Evolutionary conservation across 2,888 invertebrate species (phyloP).

Genomic region (Drosophila leonis): DNA sequence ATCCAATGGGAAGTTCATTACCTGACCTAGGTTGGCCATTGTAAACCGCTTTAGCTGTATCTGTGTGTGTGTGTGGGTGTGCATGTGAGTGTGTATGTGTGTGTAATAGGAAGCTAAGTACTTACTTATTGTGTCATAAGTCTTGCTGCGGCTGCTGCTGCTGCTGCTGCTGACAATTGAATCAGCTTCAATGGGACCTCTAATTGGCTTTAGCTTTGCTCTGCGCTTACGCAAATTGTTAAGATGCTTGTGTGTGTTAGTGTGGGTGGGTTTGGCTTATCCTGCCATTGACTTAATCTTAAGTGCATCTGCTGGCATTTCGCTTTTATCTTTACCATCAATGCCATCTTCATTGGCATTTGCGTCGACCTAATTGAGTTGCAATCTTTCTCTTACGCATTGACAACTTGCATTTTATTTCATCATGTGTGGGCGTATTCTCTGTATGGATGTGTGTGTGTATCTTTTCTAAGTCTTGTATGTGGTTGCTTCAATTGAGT

Average conservation of each 20-base stretch:
- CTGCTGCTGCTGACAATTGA: constrained; percentile 40
- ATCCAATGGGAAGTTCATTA: constrained; percentile 65
- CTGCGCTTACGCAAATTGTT: constrained; percentile 59
- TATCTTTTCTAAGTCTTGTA: neutral
- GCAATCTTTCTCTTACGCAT: constrained; percentile 19
- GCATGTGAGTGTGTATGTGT: constrained; percentile 20
- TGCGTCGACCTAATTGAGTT: constrained; percentile 62
- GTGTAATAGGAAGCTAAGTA: constrained; percentile 49
- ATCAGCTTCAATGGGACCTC: constrained; percentile 47
- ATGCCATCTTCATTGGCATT: constrained; percentile 62
- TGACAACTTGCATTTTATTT: constrained; percentile 40
- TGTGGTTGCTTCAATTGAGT: constrained; percentile 43
- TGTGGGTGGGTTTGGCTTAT: constrained; percentile 17
- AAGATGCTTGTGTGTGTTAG: neutral
- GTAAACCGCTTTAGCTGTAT: constrained; percentile 22
- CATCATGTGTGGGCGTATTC: constrained; percentile 9
- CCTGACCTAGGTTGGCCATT: constrained; percentile 71
- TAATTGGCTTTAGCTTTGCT: constrained; percentile 63
- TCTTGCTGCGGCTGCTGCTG: constrained; percentile 32
- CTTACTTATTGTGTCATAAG: constrained; percentile 29
- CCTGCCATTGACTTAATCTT: constrained; percentile 15
- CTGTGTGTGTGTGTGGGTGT: constrained; percentile 6
- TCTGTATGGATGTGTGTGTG: neutral
- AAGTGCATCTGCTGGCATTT: constrained; percentile 43
- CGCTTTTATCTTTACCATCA: constrained; percentile 35